Evolutionary conservation across 2,888 invertebrate species (phyloP).

Genomic region (Oegoconia quadripuncta): DNA sequence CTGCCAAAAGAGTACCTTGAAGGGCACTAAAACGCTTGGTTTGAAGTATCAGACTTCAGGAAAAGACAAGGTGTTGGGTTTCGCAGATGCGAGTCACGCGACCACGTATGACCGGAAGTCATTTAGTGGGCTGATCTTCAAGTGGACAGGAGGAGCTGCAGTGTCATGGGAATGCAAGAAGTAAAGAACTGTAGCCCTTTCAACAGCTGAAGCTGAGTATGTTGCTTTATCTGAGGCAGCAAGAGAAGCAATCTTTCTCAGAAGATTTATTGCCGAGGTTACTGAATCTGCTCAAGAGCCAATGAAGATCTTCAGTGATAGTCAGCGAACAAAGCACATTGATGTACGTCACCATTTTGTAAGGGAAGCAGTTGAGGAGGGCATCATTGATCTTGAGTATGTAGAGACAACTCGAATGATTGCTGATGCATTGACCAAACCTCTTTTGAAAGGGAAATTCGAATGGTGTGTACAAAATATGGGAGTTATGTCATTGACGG

Average conservation of each 20-base stretch:
- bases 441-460: neutral
- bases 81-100: neutral
- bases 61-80: neutral
- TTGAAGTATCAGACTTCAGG: neutral
- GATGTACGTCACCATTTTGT: no score
- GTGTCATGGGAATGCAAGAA: neutral
- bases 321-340: no score
- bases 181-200: no score
- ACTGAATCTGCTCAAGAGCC: neutral
- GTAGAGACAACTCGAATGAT: neutral
- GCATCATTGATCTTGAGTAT: neutral
- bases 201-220: no score
- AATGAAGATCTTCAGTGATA: neutral
- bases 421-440: neutral
- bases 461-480: slow-evolving; percentile 2
- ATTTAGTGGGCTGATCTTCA: neutral
- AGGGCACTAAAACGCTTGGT: neutral
- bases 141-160: neutral
- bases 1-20: neutral
- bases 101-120: neutral
- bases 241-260: neutral
- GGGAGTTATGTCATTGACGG: neutral
- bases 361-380: no score
- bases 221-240: neutral
- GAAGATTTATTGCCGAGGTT: neutral